A percentile compares a stretch with the other conserved stretches of the same genome.
These are phyloP conservation scores for Schlechtendalia chinensis DNA, from an alignment of 1,140 invertebrate species.

Conservation along the genomic window DNA sequence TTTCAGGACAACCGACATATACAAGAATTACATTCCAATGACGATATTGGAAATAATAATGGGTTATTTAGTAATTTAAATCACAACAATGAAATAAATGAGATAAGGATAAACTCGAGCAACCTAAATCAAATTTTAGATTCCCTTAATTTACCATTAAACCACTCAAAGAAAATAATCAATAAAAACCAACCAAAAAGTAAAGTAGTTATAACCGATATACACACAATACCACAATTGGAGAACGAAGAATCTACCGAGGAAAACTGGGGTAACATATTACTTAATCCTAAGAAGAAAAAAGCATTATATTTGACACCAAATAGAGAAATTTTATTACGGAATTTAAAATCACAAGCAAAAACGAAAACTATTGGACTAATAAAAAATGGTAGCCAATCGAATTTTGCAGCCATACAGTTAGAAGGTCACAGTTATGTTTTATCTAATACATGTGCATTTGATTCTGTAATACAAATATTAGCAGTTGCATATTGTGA, in stretches of 20 bases:
- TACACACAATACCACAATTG: background rate
- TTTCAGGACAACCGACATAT: background rate
- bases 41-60: background rate
- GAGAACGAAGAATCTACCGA: background rate
- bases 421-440: background rate
- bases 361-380: slow-evolving; percentile 18
- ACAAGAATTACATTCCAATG: background rate
- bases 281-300: background rate
- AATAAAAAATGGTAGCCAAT: background rate
- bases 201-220: too few species aligned
- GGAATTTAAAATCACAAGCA: background rate
- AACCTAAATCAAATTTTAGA: background rate
- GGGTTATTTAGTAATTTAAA: background rate
- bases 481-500: background rate
- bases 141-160: background rate
- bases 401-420: background rate
- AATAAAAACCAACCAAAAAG: background rate
- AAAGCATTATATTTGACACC: background rate
- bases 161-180: background rate
- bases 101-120: background rate
- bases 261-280: slow-evolving; percentile 7
- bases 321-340: background rate
- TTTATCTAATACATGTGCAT: background rate
- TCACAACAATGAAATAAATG: background rate
- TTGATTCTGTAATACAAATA: background rate